These are phyloP conservation scores for Tetanocera ferruginea DNA, from an alignment of 2,888 invertebrate genomes.

Conservation along the genomic window DNA sequence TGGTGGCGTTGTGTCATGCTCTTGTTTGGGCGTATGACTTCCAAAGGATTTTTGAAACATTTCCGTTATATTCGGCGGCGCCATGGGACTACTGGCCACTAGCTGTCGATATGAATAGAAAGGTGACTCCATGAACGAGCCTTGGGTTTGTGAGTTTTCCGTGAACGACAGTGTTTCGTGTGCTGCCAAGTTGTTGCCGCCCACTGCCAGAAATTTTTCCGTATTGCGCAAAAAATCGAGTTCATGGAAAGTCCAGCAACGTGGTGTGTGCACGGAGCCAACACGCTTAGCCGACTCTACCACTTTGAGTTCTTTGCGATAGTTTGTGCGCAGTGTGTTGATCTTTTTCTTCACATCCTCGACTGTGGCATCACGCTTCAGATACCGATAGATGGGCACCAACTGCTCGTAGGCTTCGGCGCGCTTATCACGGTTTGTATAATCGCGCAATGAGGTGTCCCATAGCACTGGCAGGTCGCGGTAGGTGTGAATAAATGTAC, in stretches of 20 bases:
- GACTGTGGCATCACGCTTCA: conserved; percentile 66
- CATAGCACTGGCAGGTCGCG: conserved; percentile 64
- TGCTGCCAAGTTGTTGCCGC: conserved; percentile 49
- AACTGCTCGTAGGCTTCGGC: conserved; percentile 62
- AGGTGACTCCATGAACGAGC: conserved; percentile 57
- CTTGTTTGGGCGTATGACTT: conserved; percentile 49
- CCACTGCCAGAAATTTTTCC: conserved; percentile 63
- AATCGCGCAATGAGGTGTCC: conserved; percentile 65
- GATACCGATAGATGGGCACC: conserved; percentile 61
- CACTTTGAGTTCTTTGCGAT: conserved; percentile 65
- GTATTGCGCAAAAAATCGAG: conserved; percentile 64
- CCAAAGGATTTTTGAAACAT: conserved; percentile 66
- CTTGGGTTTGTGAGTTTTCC: conserved; percentile 55
- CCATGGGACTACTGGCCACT: conserved; percentile 47
- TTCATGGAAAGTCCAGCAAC: conserved; percentile 65
- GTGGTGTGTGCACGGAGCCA: conserved; percentile 61
- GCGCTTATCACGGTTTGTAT: conserved; percentile 66
- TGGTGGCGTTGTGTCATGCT: conserved; percentile 52
- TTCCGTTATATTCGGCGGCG: conserved; percentile 60
- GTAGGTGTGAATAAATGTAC: conserved; percentile 64
- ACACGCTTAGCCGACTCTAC: conserved; percentile 61
- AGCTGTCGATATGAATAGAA: conserved; percentile 45
- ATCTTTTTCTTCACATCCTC: conserved; percentile 68
- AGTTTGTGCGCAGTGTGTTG: conserved; percentile 65
- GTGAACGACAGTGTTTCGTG: conserved; percentile 57